phyloP scores from a whole-genome alignment of 2,113 vertebrate species.

The Gallinago jamesoni region DNA sequence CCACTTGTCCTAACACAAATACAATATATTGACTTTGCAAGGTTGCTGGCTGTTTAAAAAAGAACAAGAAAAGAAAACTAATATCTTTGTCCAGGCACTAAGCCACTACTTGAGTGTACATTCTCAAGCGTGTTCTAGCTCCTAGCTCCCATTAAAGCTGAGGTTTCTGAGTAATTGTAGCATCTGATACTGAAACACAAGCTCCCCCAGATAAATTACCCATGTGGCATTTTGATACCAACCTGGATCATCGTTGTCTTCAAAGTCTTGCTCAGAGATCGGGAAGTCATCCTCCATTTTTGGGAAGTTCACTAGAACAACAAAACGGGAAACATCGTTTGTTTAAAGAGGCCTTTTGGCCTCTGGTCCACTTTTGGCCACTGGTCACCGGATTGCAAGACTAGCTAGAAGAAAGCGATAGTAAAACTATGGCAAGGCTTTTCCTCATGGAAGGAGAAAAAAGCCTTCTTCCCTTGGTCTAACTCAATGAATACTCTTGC shows the following conservation, averaged over 20 bases:
- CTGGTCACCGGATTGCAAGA: neutral
- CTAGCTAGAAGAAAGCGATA: neutral
- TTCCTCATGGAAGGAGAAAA: neutral
- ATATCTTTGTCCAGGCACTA: neutral
- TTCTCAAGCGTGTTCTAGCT: neutral
- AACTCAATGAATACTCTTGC: neutral
- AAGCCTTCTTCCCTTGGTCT: neutral
- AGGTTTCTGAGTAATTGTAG: neutral
- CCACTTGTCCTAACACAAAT: conserved; percentile 46
- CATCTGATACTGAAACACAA: neutral
- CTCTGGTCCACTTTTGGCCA: neutral
- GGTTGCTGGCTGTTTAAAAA: conserved; percentile 9
- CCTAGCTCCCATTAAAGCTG: neutral
- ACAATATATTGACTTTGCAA: conserved; percentile 45
- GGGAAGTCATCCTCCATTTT: conserved; percentile 61
- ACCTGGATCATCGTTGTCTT: conserved; percentile 71
- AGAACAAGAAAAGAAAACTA: neutral
- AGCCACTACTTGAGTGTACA: neutral
- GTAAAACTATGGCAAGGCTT: neutral
- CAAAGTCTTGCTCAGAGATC: conserved; percentile 68
- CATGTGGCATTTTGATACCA: conserved; percentile 31
- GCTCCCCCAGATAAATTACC: neutral
- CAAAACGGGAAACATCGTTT: conserved; percentile 38
- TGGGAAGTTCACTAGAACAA: conserved; percentile 76
- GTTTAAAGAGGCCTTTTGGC: neutral